Base-by-base conservation (phyloP, 2,888 invertebrate genomes). In the Globia sparganii region DNA sequence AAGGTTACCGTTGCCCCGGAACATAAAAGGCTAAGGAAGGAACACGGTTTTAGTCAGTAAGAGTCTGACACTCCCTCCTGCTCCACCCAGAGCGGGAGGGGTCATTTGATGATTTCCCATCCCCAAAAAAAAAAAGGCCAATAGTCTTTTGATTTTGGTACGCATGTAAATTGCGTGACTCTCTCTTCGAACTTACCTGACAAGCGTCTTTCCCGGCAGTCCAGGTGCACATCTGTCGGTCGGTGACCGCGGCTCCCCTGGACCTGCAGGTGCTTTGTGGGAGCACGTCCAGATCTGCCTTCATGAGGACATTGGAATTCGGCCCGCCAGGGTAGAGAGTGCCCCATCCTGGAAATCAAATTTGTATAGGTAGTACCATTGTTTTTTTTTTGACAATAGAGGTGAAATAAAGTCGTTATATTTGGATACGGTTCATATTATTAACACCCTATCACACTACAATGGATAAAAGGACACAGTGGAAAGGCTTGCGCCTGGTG, bases 311-410 rank as follows among this genome's bases (percentile, higher is more conserved):
- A 0, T 95, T 88, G 0, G 98, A 96, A 25, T 86, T 90, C 0
- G 95, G 93, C 0, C 97, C 97, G 0, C 97, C 97, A 69, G 94
- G 92, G 28, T 92, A 95, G 0, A 89, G 71, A 0, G 97, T 96
- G 21, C 98, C 98, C 97, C 98, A 98, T 68, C 98, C 98, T 98
- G 59, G 6, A 76, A 84, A 66, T 18, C 1, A 37, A 49, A 21
- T 28, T 53, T 25, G 18, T 34, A 28, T 5, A 46, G 18, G 25
- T 70, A 31, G 4, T 28, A 46, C 13, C 28, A 46, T 66, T 8
- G n/a, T 31, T 31, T 46, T 46, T 31, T 31, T 46, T 46, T 31
- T 9, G 0, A 28, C 21, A 21, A 66, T 8, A 25, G 21, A 15
- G 31, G 4, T 31, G 15, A 15, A 31, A 4, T 66, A 9, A 15